A percentile compares a stretch with the other conserved stretches of the same genome.
Conservation (phyloP, 2,888 invertebrate species). For the Hirtodrosophila alboralis region DNA sequence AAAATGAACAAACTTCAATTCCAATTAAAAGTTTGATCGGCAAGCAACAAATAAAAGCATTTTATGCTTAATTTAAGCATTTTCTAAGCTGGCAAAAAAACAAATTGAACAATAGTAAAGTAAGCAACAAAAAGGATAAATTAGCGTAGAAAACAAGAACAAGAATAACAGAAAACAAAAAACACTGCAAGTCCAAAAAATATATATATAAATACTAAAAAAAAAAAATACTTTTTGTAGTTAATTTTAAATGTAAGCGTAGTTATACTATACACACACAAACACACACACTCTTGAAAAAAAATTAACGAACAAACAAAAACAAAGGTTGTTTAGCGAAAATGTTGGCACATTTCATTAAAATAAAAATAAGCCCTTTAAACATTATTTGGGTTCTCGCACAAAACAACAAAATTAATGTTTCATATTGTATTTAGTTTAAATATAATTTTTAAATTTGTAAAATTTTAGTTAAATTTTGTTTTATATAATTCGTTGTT, state of each 20-base stretch:
- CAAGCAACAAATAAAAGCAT: slow-evolving; percentile 37
- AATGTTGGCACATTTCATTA: slow-evolving; percentile 21
- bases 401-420: slow-evolving; percentile 30
- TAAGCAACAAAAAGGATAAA: slow-evolving; percentile 33
- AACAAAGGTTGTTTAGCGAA: slow-evolving; percentile 53
- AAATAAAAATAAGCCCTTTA: too few species aligned
- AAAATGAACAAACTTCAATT: slow-evolving; percentile 49
- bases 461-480: slow-evolving; percentile 66
- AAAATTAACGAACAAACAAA: slow-evolving; percentile 22
- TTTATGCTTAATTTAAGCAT: slow-evolving; percentile 46
- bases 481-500: slow-evolving; percentile 47
- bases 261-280: slow-evolving; percentile 54
- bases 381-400: slow-evolving; percentile 38
- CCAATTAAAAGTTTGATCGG: slow-evolving; percentile 56
- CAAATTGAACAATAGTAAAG: slow-evolving; percentile 45
- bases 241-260: slow-evolving; percentile 66
- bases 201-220: slow-evolving; percentile 57
- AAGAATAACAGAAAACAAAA: slow-evolving; percentile 10
- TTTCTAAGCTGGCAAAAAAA: slow-evolving; percentile 42
- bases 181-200: slow-evolving; percentile 71
- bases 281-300: slow-evolving; percentile 19
- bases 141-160: slow-evolving; percentile 24
- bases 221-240: too few species aligned
- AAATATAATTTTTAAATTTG: slow-evolving; percentile 20
- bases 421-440: slow-evolving; percentile 23